Evolutionary conservation across 1,140 invertebrate species (phyloP).

Genomic region (Penaeus chinensis): DNA sequence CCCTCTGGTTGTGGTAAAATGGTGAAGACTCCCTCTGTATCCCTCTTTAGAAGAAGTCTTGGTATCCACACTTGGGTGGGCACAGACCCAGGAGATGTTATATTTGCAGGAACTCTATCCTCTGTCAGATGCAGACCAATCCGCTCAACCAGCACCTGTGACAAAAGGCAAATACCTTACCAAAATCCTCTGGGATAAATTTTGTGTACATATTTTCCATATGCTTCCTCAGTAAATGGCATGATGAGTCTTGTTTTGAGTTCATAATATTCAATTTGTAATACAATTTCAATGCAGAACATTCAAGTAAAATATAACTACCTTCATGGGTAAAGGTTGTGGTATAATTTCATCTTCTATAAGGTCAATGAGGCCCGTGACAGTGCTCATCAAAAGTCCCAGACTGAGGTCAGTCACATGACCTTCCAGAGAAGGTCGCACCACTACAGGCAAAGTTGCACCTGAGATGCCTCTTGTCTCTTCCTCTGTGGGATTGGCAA

Average conservation of each 20-base stretch:
- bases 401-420: conserved; percentile 77
- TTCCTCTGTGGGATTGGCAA: conserved; percentile 17
- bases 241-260: too few species aligned
- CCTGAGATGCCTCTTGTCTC: conserved; percentile 38
- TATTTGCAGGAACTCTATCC: conserved; percentile 82
- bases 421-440: conserved; percentile 71
- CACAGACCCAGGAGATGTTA: conserved; percentile 83
- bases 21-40: conserved; percentile 78
- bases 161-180: conserved; percentile 60
- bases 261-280: too few species aligned
- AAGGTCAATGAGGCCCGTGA: conserved; percentile 82
- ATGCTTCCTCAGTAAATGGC: not conserved
- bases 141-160: conserved; percentile 78
- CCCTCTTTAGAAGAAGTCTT: conserved; percentile 75
- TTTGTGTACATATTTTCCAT: not conserved
- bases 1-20: conserved; percentile 68
- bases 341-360: conserved; percentile 87
- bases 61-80: conserved; percentile 83
- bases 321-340: conserved; percentile 82
- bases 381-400: conserved; percentile 82
- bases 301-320: conserved; percentile 67
- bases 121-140: conserved; percentile 79
- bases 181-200: not conserved
- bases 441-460: conserved; percentile 34
- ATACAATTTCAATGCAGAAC: not conserved